phyloP scores from a whole-genome alignment of 2,113 vertebrate genomes.

The Zapus hudsonius region DNA sequence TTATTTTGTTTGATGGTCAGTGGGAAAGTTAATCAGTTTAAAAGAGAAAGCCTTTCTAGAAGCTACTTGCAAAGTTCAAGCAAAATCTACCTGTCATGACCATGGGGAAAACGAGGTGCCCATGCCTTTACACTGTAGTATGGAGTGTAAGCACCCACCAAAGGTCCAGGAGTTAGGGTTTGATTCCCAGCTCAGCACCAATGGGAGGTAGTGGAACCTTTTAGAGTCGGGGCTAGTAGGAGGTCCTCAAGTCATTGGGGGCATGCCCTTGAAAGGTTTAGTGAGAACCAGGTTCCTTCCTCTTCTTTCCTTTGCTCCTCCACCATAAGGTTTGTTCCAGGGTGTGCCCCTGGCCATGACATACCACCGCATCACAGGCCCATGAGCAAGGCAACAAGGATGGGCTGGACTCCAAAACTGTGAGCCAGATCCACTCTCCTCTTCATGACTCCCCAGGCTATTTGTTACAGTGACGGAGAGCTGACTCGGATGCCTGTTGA shows the following conservation, averaged over 20 bases:
- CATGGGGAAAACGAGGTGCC: not conserved
- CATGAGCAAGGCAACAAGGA: not conserved
- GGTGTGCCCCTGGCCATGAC: not conserved
- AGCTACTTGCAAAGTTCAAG: not conserved
- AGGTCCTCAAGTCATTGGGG: not conserved
- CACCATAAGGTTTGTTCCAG: not conserved
- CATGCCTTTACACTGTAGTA: not conserved
- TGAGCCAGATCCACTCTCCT: not conserved
- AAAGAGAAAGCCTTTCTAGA: not conserved
- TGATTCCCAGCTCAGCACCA: too few species aligned
- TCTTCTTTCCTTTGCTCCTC: not conserved
- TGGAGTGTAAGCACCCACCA: too few species aligned
- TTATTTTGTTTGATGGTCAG: not conserved
- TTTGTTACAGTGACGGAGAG: not conserved
- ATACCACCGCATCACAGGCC: too few species aligned
- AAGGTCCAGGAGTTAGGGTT: not conserved
- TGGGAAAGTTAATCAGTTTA: not conserved
- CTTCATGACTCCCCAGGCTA: not conserved
- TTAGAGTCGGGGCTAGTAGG: not conserved
- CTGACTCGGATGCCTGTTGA: not conserved
- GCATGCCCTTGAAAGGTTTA: not conserved
- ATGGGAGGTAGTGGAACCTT: not conserved
- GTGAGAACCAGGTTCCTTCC: not conserved
- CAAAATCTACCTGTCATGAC: not conserved
- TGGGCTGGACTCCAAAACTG: not conserved